Percentiles rank a stretch among this genome's conserved stretches.
Conservation (phyloP, 2,888 invertebrate species). For the Chromoteleia sp. region DNA sequence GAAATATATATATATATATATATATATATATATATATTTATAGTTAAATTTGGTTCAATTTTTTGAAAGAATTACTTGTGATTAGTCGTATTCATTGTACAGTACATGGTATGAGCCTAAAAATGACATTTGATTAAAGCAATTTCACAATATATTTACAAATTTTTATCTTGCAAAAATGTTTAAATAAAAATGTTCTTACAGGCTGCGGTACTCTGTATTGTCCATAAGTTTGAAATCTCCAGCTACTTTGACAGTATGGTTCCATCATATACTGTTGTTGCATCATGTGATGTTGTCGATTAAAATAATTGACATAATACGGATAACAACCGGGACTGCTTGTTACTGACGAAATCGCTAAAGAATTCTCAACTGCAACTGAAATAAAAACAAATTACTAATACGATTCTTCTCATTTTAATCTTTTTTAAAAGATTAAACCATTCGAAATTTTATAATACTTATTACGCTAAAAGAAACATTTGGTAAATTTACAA, state of each 20-base stretch:
- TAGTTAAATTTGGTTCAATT: too few species aligned
- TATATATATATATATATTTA: too few species aligned
- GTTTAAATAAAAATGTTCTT: conserved; percentile 28
- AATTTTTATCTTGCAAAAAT: neutral
- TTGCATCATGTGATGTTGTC: conserved; percentile 72
- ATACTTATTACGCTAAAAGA: too few species aligned
- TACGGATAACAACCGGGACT: conserved; percentile 73
- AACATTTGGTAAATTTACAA: too few species aligned
- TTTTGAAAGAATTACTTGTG: conserved; percentile 28
- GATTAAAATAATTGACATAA: conserved; percentile 74
- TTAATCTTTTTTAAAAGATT: too few species aligned
- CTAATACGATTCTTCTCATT: conserved; percentile 13
- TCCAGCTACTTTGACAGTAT: conserved; percentile 72
- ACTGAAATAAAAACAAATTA: conserved; percentile 68
- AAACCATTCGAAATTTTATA: too few species aligned
- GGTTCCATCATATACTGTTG: conserved; percentile 63
- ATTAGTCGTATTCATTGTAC: conserved; percentile 23
- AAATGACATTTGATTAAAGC: neutral
- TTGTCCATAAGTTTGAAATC: conserved; percentile 72
- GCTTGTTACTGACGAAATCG: conserved; percentile 72
- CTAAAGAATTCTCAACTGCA: conserved; percentile 78
- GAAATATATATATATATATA: too few species aligned
- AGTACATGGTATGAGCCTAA: conserved; percentile 24
- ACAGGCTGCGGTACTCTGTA: conserved; percentile 74
- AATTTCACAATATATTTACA: neutral